These are phyloP conservation scores for Agelas oroides DNA, from an alignment of 37 sponge, comb jelly and placozoan genomes.

Conservation along the genomic window DNA sequence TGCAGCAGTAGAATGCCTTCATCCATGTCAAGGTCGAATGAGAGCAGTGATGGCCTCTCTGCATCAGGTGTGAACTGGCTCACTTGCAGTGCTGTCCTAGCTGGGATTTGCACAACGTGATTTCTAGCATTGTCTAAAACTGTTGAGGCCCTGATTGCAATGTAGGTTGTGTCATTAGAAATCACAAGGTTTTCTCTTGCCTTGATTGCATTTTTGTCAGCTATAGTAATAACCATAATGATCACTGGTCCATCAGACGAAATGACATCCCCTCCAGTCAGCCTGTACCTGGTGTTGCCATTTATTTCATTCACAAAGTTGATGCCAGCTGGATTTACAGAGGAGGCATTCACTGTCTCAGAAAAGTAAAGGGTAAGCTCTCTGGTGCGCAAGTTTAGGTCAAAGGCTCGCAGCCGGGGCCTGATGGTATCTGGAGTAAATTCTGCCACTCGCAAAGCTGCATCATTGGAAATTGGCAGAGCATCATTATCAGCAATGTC, in stretches of 20 bases:
- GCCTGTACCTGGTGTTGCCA: constrained; percentile 40
- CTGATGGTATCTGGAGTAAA: constrained; percentile 72
- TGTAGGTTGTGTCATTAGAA: constrained; percentile 63
- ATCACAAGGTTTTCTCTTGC: constrained; percentile 59
- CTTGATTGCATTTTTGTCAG: constrained; percentile 89
- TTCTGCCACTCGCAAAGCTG: constrained; percentile 37
- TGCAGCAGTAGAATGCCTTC: constrained; percentile 72
- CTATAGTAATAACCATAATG: constrained; percentile 39
- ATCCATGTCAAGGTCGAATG: constrained; percentile 90
- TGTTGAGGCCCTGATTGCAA: constrained; percentile 44
- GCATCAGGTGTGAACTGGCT: constrained; percentile 64
- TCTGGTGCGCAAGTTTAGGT: constrained; percentile 69
- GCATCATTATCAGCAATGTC: constrained; percentile 92
- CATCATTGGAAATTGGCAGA: constrained; percentile 18
- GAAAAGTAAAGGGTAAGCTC: constrained; percentile 73
- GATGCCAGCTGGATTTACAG: constrained; percentile 68
- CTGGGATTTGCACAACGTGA: constrained; percentile 49
- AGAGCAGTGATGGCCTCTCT: constrained; percentile 67
- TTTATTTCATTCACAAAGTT: constrained; percentile 56
- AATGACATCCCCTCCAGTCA: constrained; percentile 69
- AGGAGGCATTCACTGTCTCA: constrained; percentile 81
- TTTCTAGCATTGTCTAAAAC: constrained; percentile 83
- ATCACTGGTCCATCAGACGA: constrained; percentile 67
- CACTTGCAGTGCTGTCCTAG: constrained; percentile 54
- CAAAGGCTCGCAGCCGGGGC: constrained; percentile 64